Base-by-base conservation (phyloP, 2,113 vertebrate genomes). In the Engystomops pustulosus region DNA sequence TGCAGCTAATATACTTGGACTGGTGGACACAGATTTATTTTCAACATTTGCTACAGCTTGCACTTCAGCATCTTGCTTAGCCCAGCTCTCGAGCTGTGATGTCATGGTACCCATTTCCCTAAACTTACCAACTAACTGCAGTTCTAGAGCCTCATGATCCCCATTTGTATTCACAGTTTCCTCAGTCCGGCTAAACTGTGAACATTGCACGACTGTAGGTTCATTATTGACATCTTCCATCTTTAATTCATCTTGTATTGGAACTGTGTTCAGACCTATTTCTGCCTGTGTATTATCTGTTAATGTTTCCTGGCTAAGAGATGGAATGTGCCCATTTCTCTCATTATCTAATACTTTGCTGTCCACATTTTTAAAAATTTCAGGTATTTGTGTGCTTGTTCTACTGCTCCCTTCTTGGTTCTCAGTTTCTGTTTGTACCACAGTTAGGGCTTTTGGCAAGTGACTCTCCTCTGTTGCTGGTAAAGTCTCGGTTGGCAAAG, bases 61-160 rank as follows among this genome's bases (percentile, higher is more conserved):
- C 45, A 99, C 97, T 86, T 95, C 97, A 1, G 94, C 95, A 70
- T 99, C 96, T 27, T 91, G 92, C 85, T 83, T 87, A 32, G 89
- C 91, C 81, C 91, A 88, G 11, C 32, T 79, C 15, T 88, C 90
- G 0, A 79, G 12, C 3, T 92, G 90, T 80, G 87, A 87, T 0
- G 96, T 98, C 97, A 98, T 99, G 0, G 98, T 99, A 18, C 91
- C 90, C 1, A 81, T 91, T 88, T 93, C 92, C 91, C 69, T 89
- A 88, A 94, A 92, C 89, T 88, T 89, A 5, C 87, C 88, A 25
- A 74, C 78, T 82, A 77, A 84, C 0, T 11, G 53, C 17, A 45
- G 77, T 32, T 78, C 77, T 36, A 53, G 11, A n/a, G 32, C 4
- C 15, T 23, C 65, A 30, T 78, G 32, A n/a, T 85, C 47, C 4